Evolutionary conservation across 2,113 vertebrate species (phyloP).

Genomic region (Xiphias gladius): DNA sequence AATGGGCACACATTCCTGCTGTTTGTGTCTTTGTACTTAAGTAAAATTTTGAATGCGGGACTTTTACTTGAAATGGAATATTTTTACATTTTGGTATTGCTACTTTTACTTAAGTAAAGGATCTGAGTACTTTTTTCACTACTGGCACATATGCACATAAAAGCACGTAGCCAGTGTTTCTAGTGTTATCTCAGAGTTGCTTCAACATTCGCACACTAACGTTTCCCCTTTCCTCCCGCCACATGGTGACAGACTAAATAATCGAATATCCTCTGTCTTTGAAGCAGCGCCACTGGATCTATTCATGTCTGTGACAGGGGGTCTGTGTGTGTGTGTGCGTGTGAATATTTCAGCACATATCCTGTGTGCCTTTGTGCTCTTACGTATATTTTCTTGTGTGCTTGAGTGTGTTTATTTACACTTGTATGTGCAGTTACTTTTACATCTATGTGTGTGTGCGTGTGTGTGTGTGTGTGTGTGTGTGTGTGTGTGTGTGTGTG

Average conservation of each 20-base stretch:
- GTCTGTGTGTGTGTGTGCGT: constrained; percentile 33
- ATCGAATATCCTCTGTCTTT: constrained; percentile 79
- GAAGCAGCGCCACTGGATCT: constrained; percentile 68
- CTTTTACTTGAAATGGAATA: not conserved
- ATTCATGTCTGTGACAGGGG: constrained; percentile 66
- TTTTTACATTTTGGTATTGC: not conserved
- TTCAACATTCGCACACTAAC: constrained; percentile 37
- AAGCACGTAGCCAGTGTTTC: constrained; percentile 20
- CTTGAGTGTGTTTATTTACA: constrained; percentile 67
- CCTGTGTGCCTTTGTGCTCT: constrained; percentile 57
- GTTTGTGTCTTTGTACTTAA: not conserved
- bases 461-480: constrained; percentile 25
- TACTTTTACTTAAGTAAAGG: not conserved
- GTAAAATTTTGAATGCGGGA: not conserved
- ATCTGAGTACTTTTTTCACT: not conserved
- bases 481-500: constrained; percentile 45
- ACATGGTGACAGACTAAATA: constrained; percentile 73
- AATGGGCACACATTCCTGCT: not conserved
- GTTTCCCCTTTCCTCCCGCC: constrained; percentile 41
- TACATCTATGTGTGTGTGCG: constrained; percentile 25
- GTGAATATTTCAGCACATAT: constrained; percentile 23
- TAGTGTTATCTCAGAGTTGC: constrained; percentile 43
- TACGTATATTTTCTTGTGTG: constrained; percentile 47
- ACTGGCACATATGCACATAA: not conserved
- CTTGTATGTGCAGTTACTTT: constrained; percentile 73